Evolutionary conservation across 2,797 vertebrate genomes (phyloP).

Genomic region (Squalus acanthias): DNA sequence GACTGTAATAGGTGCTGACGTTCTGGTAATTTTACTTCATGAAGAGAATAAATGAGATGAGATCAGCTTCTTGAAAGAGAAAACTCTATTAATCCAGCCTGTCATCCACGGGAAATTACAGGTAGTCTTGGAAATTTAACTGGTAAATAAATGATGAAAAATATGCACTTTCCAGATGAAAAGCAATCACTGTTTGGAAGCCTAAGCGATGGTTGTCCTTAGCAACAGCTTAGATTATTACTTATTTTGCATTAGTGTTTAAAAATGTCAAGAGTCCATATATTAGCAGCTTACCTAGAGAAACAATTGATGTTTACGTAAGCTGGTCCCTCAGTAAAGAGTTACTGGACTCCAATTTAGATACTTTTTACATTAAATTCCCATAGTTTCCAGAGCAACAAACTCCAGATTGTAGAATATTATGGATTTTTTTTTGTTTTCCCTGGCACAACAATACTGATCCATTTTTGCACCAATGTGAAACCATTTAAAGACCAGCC

Average conservation of each 20-base stretch:
- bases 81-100: neutral
- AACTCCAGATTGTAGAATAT: neutral
- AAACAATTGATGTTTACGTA: neutral
- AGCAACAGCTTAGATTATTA: neutral
- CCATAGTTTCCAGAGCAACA: neutral
- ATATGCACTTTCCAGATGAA: neutral
- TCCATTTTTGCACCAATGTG: neutral
- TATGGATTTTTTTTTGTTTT: neutral
- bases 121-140: neutral
- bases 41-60: conserved; percentile 14
- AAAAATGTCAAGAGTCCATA: neutral
- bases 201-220: neutral
- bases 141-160: neutral
- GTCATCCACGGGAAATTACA: neutral
- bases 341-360: neutral
- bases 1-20: neutral
- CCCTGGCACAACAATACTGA: neutral
- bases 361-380: neutral
- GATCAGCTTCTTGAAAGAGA: neutral
- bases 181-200: neutral
- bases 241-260: neutral
- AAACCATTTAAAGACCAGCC: neutral
- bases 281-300: neutral
- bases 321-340: neutral
- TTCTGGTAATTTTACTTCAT: neutral